Evolutionary conservation across 1,140 invertebrate species (phyloP).

Genomic region (Scaptomyza montana): DNA sequence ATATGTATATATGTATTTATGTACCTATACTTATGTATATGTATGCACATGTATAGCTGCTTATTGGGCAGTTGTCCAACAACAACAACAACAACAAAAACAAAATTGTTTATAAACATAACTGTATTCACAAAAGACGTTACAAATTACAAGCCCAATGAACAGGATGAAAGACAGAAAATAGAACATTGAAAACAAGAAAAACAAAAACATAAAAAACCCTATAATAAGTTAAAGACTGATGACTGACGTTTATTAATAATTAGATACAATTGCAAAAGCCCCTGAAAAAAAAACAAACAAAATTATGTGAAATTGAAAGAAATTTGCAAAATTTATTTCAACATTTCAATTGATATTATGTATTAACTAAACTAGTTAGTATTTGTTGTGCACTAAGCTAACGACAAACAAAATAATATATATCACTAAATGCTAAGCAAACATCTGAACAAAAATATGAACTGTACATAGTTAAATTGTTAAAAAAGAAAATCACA

Average conservation of each 20-base stretch:
- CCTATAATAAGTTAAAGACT: constrained; percentile 82
- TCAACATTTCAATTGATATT: constrained; percentile 49
- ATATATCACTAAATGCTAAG: constrained; percentile 74
- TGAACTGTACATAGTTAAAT: constrained; percentile 46
- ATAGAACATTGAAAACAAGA: too few species aligned
- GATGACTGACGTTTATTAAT: constrained; percentile 82
- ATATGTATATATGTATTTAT: constrained; percentile 5
- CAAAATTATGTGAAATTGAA: constrained; percentile 47
- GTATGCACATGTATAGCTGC: constrained; percentile 7
- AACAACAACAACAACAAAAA: constrained; percentile 2
- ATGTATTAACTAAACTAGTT: constrained; percentile 41
- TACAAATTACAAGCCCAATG: constrained; percentile 34
- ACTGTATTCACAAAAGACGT: constrained; percentile 42
- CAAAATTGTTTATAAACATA: constrained; percentile 24
- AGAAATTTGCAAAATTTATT: constrained; percentile 65
- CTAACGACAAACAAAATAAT: constrained; percentile 19
- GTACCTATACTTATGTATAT: background rate
- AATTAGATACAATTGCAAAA: constrained; percentile 63
- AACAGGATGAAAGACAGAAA: constrained; percentile 4
- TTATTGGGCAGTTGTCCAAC: constrained; percentile 12
- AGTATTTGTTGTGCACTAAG: constrained; percentile 53
- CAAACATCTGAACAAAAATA: constrained; percentile 34
- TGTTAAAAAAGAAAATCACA: constrained; percentile 19
- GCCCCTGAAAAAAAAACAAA: constrained; percentile 12
- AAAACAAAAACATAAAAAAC: constrained; percentile 29